phyloP scores from a whole-genome alignment of 2,797 vertebrate species.

The Merluccius polli region DNA sequence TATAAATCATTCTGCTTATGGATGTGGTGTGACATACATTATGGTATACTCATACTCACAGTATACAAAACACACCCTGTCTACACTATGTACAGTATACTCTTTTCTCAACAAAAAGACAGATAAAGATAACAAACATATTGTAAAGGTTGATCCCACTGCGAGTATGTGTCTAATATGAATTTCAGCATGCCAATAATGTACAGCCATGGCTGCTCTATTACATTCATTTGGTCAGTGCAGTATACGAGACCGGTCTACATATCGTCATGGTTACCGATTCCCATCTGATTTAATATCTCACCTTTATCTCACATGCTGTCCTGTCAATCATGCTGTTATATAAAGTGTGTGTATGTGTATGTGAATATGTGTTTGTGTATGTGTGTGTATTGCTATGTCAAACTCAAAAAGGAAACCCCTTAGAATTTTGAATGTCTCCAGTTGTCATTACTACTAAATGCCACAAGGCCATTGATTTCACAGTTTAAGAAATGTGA shows the following conservation, averaged over 20 bases:
- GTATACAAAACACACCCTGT: background rate
- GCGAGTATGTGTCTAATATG: background rate
- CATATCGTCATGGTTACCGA: conserved; percentile 2
- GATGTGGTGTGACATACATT: background rate
- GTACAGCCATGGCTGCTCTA: background rate
- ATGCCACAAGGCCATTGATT: background rate
- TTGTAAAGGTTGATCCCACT: background rate
- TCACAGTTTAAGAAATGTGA: background rate
- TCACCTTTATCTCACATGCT: conserved; percentile 1
- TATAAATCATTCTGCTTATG: too few species aligned
- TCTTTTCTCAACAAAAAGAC: background rate
- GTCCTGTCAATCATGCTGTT: conserved; percentile 1
- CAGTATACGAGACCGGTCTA: background rate
- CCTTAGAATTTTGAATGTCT: background rate
- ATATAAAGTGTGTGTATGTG: conserved; percentile 9
- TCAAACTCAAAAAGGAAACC: background rate
- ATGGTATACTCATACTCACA: background rate
- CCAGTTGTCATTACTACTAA: background rate
- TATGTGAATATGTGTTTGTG: background rate
- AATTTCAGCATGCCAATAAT: background rate
- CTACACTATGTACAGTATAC: background rate
- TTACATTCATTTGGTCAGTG: background rate
- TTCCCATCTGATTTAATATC: conserved; percentile 1
- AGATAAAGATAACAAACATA: background rate
- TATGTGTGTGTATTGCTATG: background rate